phyloP scores from a whole-genome alignment of 2,113 vertebrate species.

The Anas platyrhynchos region DNA sequence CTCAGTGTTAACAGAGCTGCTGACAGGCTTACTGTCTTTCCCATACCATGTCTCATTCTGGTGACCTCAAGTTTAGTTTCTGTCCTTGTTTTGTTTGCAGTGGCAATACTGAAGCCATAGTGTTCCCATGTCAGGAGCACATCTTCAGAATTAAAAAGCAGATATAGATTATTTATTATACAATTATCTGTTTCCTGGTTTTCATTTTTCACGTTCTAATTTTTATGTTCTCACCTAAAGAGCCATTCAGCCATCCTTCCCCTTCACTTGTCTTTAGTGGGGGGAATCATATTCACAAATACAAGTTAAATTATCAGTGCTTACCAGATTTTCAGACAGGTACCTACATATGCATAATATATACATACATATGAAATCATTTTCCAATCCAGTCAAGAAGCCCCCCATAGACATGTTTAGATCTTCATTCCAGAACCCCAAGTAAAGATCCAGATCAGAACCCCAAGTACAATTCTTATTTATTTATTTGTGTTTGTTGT shows the following conservation, averaged over 20 bases:
- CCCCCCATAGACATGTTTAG: not conserved
- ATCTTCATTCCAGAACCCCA: not conserved
- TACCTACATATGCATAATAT: not conserved
- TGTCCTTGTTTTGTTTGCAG: not conserved
- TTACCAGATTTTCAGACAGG: not conserved
- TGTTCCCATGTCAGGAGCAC: accelerated
- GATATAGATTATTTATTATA: not conserved
- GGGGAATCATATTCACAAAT: not conserved
- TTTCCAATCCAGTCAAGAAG: not conserved
- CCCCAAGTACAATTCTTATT: not conserved
- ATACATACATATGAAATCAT: not conserved
- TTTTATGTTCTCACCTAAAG: not conserved
- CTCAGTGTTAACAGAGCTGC: not conserved
- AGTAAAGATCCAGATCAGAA: not conserved
- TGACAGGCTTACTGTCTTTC: not conserved
- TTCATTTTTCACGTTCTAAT: not conserved
- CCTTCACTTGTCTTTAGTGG: not conserved
- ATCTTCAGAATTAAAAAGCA: not conserved
- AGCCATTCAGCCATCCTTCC: not conserved
- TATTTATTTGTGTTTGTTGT: not conserved
- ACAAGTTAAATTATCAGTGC: not conserved
- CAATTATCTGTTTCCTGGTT: not conserved
- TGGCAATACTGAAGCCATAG: not conserved
- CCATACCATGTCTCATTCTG: not conserved
- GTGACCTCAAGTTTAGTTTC: not conserved